Percentiles rank a stretch among this genome's conserved stretches.
Evolutionary conservation across 2,113 vertebrate species (phyloP).

Genomic region (Phylloscopus trochilus): DNA sequence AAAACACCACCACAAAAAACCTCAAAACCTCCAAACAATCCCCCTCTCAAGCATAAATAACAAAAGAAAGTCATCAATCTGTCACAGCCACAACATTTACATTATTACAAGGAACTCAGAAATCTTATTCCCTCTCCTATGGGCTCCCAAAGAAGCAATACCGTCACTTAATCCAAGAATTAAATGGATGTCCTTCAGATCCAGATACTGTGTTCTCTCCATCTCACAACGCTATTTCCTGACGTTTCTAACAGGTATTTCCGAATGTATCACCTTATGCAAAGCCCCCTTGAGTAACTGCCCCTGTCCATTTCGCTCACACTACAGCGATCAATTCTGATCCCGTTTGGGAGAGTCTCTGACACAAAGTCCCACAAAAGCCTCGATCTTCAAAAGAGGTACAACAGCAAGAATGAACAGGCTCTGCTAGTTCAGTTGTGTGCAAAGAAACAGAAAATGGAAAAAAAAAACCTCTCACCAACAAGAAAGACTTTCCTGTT

Average conservation of each 20-base stretch:
- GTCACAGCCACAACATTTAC: neutral
- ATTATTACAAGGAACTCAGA: neutral
- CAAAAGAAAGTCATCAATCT: neutral
- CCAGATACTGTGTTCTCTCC: neutral
- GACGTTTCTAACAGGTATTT: neutral
- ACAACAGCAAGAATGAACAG: neutral
- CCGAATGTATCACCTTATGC: neutral
- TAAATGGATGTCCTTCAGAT: neutral
- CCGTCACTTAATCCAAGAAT: neutral
- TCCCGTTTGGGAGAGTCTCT: neutral
- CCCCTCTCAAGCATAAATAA: neutral
- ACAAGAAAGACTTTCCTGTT: neutral
- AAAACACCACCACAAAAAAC: neutral
- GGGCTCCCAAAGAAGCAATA: neutral
- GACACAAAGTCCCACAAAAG: neutral
- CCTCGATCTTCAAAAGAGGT: fast-evolving
- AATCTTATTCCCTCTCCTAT: neutral
- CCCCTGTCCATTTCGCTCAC: neutral
- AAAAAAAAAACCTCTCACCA: fast-evolving
- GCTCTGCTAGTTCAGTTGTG: neutral
- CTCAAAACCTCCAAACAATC: neutral
- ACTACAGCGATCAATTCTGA: neutral
- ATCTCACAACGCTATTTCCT: neutral
- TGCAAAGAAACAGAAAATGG: neutral
- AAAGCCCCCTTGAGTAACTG: neutral